phyloP scores from a whole-genome alignment of 1,140 invertebrate species.

The Bombyx mori region DNA sequence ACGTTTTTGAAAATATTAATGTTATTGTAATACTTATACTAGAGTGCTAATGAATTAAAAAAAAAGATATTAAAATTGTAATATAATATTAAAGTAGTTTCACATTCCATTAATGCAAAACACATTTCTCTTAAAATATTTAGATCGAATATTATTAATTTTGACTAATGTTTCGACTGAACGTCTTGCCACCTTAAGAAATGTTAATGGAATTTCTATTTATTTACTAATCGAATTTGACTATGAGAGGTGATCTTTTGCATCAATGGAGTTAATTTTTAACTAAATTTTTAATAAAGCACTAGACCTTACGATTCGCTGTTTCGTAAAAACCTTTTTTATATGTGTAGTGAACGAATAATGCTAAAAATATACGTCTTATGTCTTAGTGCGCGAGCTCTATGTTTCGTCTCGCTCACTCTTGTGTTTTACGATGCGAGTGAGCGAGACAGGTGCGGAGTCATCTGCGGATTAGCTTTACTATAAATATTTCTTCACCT shows the following conservation, averaged over 20 bases:
- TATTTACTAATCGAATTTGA: background rate
- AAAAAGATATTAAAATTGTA: constrained; percentile 34
- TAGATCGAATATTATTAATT: constrained; percentile 2
- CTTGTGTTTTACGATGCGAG: too few relatives aligned
- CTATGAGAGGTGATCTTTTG: constrained; percentile 41
- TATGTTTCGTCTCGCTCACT: too few relatives aligned
- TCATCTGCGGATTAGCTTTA: constrained; percentile 13
- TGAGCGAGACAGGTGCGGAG: background rate
- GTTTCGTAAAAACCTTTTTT: constrained; percentile 6
- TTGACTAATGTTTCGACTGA: constrained; percentile 7
- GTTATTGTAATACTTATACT: constrained; percentile 35
- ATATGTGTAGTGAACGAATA: background rate
- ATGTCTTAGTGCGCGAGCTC: too few relatives aligned
- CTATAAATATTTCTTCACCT: constrained; percentile 26
- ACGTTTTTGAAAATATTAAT: constrained; percentile 48
- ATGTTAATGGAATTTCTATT: background rate
- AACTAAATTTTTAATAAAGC: constrained; percentile 51
- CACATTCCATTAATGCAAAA: constrained; percentile 64
- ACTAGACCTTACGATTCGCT: constrained; percentile 41
- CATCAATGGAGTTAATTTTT: constrained; percentile 53
- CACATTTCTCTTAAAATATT: constrained; percentile 39
- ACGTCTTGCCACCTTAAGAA: background rate
- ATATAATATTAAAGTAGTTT: constrained; percentile 41
- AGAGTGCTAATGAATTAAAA: constrained; percentile 63
- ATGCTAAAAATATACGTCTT: too few relatives aligned